These are phyloP conservation scores for roundworm (Caenorhabditis elegans) DNA, from an alignment of 1,140 invertebrate species.

Conservation along the genomic window WBcel235 BX284604.4:7210501-7211000, in stretches of 20 bases:
- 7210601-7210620: neutral
- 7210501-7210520: too few species aligned
- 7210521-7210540: neutral
- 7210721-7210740: neutral
- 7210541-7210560: neutral
- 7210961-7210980: too few species aligned
- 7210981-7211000: too few species aligned
- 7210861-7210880: neutral
- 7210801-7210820: neutral
- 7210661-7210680: neutral
- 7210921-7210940: too few species aligned
- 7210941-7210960: too few species aligned
- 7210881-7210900: neutral
- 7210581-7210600: neutral
- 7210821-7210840: neutral
- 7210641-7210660: constrained; percentile 16
- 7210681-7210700: neutral
- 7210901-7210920: too few species aligned
- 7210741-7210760: neutral
- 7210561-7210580: neutral
- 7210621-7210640: constrained; percentile 19
- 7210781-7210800: neutral
- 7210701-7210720: neutral
- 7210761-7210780: neutral
- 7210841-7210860: neutral